Evolutionary conservation across 2,888 invertebrate genomes (phyloP), one percentile per base, ranked within the genome.

Genomic region (Eupithecia pulchellata): DNA sequence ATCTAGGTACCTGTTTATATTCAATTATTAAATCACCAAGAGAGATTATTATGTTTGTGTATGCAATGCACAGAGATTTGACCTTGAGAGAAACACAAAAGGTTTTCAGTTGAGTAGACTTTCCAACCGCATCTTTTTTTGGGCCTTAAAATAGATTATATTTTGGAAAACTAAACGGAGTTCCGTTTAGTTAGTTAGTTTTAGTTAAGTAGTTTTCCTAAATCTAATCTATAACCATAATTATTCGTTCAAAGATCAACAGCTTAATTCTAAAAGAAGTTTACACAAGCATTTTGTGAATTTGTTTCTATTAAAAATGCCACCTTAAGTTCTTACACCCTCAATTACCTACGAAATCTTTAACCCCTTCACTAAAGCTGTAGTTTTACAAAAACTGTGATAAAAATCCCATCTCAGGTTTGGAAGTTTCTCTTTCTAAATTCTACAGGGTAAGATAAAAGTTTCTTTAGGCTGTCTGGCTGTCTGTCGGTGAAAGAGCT

Each of bases 391-490:
- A 68, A 30, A 52, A 71, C 20, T 39, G n/a, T 36, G 58, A 29
- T 67, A 65, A 64, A 34, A 63, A 62, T 64, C 58, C 66, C 64
- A 55, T 30, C 52, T 14, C 29, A 57, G 30, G 32, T 36, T 69
- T 64, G 36, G 47, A 67, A 65, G 29, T 68, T 63, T 52, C 55
- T 55, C 58, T 60, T 55, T 69, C 64, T 61, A 60, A 52, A 63
- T 64, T 66, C 47, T 67, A 57, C 11, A 62, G 30, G 58, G 66
- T 11, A 27, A 34, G 55, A 67, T 71, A 69, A 71, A 69, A 67
- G 52, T 55, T 64, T 60, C 3, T 30, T 61, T 39, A n/a, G 65
- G 68, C 55, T 60, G 47, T 64, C 36, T 20, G 47, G 34, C n/a
- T n/a, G n/a, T n/a, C n/a, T n/a, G n/a, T 29, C 36, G 14, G 42